phyloP scores from a whole-genome alignment of 2,888 invertebrate species.

The Heteromurus nitidus region DNA sequence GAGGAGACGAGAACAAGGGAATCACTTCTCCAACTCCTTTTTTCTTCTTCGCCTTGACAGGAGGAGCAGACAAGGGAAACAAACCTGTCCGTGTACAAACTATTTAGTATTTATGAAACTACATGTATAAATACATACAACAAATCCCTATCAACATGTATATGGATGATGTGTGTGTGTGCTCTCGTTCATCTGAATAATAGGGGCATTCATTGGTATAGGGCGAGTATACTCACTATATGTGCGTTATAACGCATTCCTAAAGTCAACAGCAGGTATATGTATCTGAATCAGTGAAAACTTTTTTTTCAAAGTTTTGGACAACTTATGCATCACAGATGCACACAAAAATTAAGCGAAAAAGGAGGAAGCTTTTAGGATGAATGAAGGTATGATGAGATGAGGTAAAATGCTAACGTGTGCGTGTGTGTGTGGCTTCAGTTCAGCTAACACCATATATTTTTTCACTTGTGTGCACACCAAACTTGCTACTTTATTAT shows the following conservation, averaged over 20 bases:
- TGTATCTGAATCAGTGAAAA: constrained; percentile 36
- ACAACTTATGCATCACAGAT: constrained; percentile 37
- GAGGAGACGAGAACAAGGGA: constrained; percentile 3
- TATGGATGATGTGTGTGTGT: not conserved
- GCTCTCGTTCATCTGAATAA: not conserved
- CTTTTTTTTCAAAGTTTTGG: constrained; percentile 42
- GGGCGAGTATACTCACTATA: not conserved
- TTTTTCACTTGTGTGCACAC: not conserved
- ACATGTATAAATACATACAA: not conserved
- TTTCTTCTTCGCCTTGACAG: too few species aligned
- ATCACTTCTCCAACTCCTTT: not conserved
- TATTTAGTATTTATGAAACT: constrained; percentile 45
- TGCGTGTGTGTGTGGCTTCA: too few species aligned
- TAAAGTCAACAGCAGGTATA: constrained; percentile 29
- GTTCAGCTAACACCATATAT: not conserved
- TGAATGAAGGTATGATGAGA: constrained; percentile 29
- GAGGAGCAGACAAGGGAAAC: constrained; percentile 50
- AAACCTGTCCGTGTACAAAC: constrained; percentile 38
- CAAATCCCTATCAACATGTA: not conserved
- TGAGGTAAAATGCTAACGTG: not conserved
- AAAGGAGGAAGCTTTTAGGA: constrained; percentile 17
- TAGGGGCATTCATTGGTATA: not conserved
- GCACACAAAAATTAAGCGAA: constrained; percentile 4
- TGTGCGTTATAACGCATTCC: not conserved
- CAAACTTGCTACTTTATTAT: constrained; percentile 11